Base-by-base conservation (phyloP, 2,113 vertebrate genomes). In the Salvator merianae region DNA sequence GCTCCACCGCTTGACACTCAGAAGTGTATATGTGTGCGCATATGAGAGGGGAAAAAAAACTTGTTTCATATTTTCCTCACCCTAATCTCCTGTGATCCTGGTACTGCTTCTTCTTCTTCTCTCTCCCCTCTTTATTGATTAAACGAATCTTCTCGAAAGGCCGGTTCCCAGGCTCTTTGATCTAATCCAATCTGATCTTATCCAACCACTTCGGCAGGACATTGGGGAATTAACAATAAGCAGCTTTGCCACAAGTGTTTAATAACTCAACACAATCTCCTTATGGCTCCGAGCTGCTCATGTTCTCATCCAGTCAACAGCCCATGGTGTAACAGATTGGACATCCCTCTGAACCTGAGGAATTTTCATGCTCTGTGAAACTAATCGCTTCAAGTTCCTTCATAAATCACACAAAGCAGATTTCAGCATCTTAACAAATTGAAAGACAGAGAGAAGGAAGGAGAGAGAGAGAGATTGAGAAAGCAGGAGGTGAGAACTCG, bases 181-280 rank as follows among this genome's bases (percentile, higher is more conserved):
- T 97, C 96, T 96, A 96, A 96, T 97, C 96, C 95, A 93, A 97
- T 97, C 96, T 97, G 95, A 96, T 97, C 95, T 97, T 97, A 98
- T 97, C 96, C 94, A 93, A 97, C 97, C 95, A 91, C 95, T 97
- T 96, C 95, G 96, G 96, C 96, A 96, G 96, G 96, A 96, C 97
- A 97, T 95, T 93, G 85, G 94, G 95, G 96, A 96, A 97, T 97
- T 97, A 97, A 97, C 93, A 94, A 95, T 97, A 98, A 98, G 97
- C 97, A 96, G 97, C 97, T 98, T 98, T 97, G 96, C 95, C 96
- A 97, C 96, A 96, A 97, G 96, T 97, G 96, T 97, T 98, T 97
- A 98, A 97, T 97, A 97, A 98, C 97, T 97, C 96, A 91, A 94
- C 96, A 97, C 96, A 97, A 97, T 97, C 97, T 97, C 95, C 97